Evolutionary conservation across 2,888 invertebrate species (phyloP).

Genomic region (Eurytoma californica): DNA sequence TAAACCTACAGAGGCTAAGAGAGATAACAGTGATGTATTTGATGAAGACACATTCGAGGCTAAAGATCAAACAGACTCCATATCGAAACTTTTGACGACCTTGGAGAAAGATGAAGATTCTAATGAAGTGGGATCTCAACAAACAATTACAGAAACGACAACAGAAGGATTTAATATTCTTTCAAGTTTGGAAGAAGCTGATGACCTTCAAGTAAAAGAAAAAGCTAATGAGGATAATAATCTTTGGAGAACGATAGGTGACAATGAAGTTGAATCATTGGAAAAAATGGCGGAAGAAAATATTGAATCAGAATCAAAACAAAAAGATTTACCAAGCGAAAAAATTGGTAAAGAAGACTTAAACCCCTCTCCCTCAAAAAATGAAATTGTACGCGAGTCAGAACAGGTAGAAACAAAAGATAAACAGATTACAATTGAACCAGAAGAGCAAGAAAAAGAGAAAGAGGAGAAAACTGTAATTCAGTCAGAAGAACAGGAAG

Average conservation of each 20-base stretch:
- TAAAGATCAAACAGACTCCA: slow-evolving; percentile 44
- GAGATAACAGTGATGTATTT: slow-evolving; percentile 31
- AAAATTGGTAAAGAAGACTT: too few species aligned
- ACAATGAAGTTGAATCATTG: not conserved
- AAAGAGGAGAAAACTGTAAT: too few species aligned
- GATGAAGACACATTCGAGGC: slow-evolving; percentile 34
- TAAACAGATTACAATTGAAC: too few species aligned
- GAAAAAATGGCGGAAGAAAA: slow-evolving; percentile 9
- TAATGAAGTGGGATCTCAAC: too few species aligned
- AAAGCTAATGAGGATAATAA: not conserved
- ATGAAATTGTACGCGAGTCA: too few species aligned
- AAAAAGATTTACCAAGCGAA: too few species aligned
- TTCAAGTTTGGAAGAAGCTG: not conserved
- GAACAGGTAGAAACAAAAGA: too few species aligned
- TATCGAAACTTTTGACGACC: slow-evolving; percentile 43
- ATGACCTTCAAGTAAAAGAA: not conserved
- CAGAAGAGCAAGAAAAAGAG: too few species aligned
- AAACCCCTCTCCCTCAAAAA: too few species aligned
- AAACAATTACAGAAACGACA: too few species aligned
- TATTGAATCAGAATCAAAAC: not conserved
- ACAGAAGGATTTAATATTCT: too few species aligned
- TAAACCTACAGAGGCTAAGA: not conserved
- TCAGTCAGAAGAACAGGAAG: too few species aligned
- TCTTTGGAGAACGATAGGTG: not conserved
- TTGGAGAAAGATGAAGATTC: slow-evolving; percentile 45